Conservation (phyloP, 2,888 invertebrate genomes). For the Seira musarum region DNA sequence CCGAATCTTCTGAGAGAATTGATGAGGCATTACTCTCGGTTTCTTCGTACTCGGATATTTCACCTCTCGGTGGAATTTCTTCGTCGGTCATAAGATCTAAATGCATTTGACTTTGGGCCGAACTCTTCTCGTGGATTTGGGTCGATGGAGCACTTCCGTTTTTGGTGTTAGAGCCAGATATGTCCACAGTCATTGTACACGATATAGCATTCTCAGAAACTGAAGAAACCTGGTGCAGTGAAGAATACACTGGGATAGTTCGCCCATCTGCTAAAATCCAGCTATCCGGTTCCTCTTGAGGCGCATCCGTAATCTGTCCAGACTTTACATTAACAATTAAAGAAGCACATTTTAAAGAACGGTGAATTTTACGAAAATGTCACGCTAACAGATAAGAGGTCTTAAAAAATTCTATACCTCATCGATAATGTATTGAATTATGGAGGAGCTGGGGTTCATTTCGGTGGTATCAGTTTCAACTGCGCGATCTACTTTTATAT, state of each 20-base stretch:
- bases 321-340: slow-evolving; percentile 20
- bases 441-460: slow-evolving; percentile 45
- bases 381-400: neutral
- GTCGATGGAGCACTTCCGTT: slow-evolving; percentile 26
- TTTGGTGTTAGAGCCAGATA: slow-evolving; percentile 8
- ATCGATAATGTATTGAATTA: slow-evolving; percentile 64
- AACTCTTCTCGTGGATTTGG: slow-evolving; percentile 22
- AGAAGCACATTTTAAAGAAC: neutral
- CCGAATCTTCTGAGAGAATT: slow-evolving; percentile 65
- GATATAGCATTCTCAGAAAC: slow-evolving; percentile 33
- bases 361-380: neutral
- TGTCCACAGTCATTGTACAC: slow-evolving; percentile 48
- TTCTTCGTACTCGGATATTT: slow-evolving; percentile 86
- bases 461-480: neutral
- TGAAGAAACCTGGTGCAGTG: slow-evolving; percentile 47
- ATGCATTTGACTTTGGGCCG: slow-evolving; percentile 48
- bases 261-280: slow-evolving; percentile 62
- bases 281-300: slow-evolving; percentile 50
- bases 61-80: slow-evolving; percentile 89
- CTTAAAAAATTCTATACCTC: slow-evolving; percentile 36
- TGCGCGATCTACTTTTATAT: neutral
- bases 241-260: slow-evolving; percentile 63
- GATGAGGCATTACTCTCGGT: slow-evolving; percentile 69
- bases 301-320: slow-evolving; percentile 39
- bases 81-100: slow-evolving; percentile 85